These are phyloP conservation scores for Struthio camelus DNA, from an alignment of 2,113 vertebrate species.

Conservation along the genomic window DNA sequence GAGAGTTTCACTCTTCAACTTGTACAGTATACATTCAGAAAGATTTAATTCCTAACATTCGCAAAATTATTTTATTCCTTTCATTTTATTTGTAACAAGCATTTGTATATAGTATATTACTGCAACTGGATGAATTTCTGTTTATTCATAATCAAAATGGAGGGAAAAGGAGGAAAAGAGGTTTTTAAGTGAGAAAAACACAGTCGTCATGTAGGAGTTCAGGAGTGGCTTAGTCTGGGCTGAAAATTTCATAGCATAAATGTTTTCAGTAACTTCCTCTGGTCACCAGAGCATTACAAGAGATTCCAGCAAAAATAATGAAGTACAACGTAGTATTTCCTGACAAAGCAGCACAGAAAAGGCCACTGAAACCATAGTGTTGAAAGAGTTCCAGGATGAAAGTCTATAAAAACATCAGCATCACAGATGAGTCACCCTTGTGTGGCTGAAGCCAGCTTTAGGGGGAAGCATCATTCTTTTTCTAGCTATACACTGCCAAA, in stretches of 20 bases:
- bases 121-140: not conserved
- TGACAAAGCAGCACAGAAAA: constrained; percentile 10
- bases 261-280: not conserved
- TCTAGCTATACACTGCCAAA: not conserved
- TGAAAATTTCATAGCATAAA: not conserved
- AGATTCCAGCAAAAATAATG: constrained; percentile 30
- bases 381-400: not conserved
- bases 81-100: not conserved
- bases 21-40: not conserved
- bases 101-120: not conserved
- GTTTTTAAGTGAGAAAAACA: not conserved
- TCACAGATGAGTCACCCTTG: not conserved
- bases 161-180: not conserved
- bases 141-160: not conserved
- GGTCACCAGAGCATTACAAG: not conserved
- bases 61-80: not conserved
- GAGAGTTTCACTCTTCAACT: not conserved
- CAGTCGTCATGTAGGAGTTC: rapidly evolving
- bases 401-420: not conserved
- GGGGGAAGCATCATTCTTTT: not conserved
- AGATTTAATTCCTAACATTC: not conserved
- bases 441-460: not conserved
- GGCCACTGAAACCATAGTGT: not conserved
- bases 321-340: not conserved
- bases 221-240: not conserved